Conservation (phyloP, 2,113 vertebrate genomes). For the Tursiops truncatus region DNA sequence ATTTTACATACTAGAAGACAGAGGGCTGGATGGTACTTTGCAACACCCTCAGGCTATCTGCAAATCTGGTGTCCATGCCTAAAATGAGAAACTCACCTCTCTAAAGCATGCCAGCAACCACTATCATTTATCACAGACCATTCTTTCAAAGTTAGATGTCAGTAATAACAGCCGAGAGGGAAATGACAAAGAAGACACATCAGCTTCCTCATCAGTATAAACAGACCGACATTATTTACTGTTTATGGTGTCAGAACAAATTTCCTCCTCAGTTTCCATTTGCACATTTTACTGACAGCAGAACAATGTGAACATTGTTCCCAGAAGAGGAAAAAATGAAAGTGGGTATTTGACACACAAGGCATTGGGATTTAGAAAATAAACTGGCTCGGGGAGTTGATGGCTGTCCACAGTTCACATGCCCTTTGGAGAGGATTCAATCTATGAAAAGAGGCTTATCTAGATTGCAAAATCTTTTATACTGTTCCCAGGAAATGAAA, state of each 20-base stretch:
- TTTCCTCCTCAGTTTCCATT: slow-evolving; percentile 46
- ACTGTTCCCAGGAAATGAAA: slow-evolving; percentile 65
- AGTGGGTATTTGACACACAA: slow-evolving; percentile 54
- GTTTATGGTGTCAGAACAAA: slow-evolving; percentile 27
- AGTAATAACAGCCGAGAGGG: not conserved
- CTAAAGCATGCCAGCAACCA: not conserved
- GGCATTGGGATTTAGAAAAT: slow-evolving; percentile 58
- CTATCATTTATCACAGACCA: not conserved
- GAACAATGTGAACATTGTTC: slow-evolving; percentile 63
- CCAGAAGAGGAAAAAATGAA: slow-evolving; percentile 59
- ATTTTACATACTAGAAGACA: not conserved
- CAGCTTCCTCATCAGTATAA: slow-evolving; percentile 37
- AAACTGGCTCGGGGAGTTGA: slow-evolving; percentile 52
- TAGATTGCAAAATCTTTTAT: slow-evolving; percentile 67
- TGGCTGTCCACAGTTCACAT: slow-evolving; percentile 50
- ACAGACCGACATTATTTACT: slow-evolving; percentile 40
- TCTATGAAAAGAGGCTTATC: slow-evolving; percentile 72
- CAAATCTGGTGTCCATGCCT: not conserved
- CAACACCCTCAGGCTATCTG: not conserved
- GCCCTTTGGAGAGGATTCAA: slow-evolving; percentile 52
- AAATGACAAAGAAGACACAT: slow-evolving; percentile 33
- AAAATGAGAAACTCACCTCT: not conserved
- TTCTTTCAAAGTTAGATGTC: slow-evolving; percentile 29
- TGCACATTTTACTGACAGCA: slow-evolving; percentile 34
- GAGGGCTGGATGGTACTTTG: not conserved